Conservation (phyloP, 2,797 vertebrate species). For the Hypotaenidia philippensis region DNA sequence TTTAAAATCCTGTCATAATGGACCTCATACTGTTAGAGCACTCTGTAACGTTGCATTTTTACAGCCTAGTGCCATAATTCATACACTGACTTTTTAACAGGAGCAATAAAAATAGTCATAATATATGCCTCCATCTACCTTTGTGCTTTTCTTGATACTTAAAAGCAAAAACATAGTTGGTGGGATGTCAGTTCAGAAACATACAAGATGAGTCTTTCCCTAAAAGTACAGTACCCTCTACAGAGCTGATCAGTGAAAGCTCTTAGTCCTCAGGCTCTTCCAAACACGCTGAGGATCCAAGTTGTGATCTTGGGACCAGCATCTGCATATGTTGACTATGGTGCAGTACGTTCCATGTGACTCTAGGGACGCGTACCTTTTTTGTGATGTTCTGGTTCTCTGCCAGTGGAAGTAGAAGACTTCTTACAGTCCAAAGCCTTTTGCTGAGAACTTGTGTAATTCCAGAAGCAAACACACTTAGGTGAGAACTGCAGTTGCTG, state of each 20-base stretch:
- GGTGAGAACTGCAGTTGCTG: not conserved
- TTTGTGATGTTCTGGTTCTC: not conserved
- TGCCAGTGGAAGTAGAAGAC: not conserved
- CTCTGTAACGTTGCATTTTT: slow-evolving; percentile 55
- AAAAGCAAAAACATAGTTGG: not conserved
- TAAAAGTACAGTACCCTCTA: not conserved
- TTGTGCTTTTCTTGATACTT: not conserved
- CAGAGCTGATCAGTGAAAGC: not conserved
- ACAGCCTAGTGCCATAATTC: slow-evolving; percentile 36
- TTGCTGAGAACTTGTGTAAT: not conserved
- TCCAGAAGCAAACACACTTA: not conserved
- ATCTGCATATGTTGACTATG: not conserved
- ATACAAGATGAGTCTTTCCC: not conserved
- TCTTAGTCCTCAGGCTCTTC: not conserved
- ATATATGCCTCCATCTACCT: not conserved
- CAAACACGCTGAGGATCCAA: not conserved
- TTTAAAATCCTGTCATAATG: slow-evolving; percentile 7
- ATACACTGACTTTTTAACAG: slow-evolving; percentile 55
- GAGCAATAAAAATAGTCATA: slow-evolving; percentile 61
- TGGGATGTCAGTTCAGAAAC: not conserved
- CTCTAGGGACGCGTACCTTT: not conserved
- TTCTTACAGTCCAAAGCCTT: not conserved
- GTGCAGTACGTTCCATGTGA: not conserved
- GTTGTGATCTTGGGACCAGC: not conserved
- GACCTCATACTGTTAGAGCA: slow-evolving; percentile 30